phyloP scores from a whole-genome alignment of 2,113 vertebrate species.

The Pollimyrus isidori region DNA sequence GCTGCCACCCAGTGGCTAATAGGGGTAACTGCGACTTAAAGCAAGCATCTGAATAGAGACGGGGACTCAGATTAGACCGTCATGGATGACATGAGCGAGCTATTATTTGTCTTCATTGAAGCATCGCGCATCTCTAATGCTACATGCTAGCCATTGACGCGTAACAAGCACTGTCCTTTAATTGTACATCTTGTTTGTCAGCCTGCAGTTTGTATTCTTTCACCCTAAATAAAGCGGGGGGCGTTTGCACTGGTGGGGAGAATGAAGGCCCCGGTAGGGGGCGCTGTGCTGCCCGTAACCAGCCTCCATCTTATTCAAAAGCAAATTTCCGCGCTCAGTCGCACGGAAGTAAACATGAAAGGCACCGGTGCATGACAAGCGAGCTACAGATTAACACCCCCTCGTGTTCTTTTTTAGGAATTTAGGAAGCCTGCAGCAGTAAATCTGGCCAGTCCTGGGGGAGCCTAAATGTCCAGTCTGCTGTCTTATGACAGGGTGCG shows the following conservation, averaged over 20 bases:
- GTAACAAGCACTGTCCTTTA: neutral
- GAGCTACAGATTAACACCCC: neutral
- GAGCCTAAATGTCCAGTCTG: neutral
- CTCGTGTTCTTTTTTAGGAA: neutral
- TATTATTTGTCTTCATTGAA: neutral
- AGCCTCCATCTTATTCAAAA: neutral
- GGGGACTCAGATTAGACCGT: neutral
- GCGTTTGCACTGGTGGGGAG: neutral
- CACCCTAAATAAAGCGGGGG: neutral
- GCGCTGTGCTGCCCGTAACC: neutral
- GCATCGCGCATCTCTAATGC: neutral
- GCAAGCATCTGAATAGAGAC: neutral
- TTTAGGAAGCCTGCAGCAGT: neutral
- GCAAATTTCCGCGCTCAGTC: neutral
- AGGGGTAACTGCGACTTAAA: conserved; percentile 43
- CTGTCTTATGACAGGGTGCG: neutral
- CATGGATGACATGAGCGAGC: neutral
- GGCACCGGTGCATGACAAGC: neutral
- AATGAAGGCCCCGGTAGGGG: neutral
- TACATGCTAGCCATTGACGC: neutral
- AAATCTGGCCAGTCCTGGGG: neutral
- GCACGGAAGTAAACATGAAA: neutral
- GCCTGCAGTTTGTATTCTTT: neutral
- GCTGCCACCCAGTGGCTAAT: conserved; percentile 54
- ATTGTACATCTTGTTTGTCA: neutral